A percentile compares a stretch with the other conserved stretches of the same genome.
phyloP scores from a whole-genome alignment of 2,797 vertebrate species.

The Macropodus opercularis region DNA sequence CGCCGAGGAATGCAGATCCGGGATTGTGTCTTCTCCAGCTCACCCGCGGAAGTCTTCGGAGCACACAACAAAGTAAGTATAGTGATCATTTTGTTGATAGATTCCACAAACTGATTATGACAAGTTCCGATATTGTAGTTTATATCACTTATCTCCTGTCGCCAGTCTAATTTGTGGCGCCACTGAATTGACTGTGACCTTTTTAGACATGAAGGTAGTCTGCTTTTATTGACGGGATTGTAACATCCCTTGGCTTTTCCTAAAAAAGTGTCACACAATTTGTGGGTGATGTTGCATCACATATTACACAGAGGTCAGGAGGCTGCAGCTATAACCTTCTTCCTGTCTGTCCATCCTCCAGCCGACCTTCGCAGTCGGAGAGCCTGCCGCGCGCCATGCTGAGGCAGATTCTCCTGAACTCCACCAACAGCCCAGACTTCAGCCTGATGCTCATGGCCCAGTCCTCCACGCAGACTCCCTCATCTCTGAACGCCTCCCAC shows the following conservation, averaged over 20 bases:
- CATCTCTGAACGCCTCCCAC: constrained; percentile 88
- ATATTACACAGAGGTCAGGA: constrained; percentile 3
- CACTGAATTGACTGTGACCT: constrained; percentile 34
- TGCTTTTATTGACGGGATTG: neutral
- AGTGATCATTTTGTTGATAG: neutral
- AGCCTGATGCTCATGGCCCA: constrained; percentile 85
- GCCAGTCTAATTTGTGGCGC: too few relatives aligned
- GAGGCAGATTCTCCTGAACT: constrained; percentile 91
- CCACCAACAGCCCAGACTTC: constrained; percentile 87
- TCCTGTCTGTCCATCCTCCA: constrained; percentile 25
- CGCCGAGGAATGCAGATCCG: constrained; percentile 76
- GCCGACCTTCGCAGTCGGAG: constrained; percentile 51
- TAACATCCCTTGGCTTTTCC: neutral
- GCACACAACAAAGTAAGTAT: constrained; percentile 71
- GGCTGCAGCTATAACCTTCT: constrained; percentile 26
- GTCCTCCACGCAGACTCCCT: constrained; percentile 83
- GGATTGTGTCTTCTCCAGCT: constrained; percentile 59
- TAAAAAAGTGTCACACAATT: neutral
- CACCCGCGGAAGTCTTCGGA: constrained; percentile 72
- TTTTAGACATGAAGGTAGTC: constrained; percentile 3
- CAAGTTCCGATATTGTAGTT: too few relatives aligned
- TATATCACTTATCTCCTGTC: too few relatives aligned
- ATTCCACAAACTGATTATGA: neutral
- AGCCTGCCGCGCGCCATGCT: constrained; percentile 83
- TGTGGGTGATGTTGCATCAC: neutral